phyloP scores from a whole-genome alignment of 2,888 invertebrate species.

The Lasioglossum marginatum region DNA sequence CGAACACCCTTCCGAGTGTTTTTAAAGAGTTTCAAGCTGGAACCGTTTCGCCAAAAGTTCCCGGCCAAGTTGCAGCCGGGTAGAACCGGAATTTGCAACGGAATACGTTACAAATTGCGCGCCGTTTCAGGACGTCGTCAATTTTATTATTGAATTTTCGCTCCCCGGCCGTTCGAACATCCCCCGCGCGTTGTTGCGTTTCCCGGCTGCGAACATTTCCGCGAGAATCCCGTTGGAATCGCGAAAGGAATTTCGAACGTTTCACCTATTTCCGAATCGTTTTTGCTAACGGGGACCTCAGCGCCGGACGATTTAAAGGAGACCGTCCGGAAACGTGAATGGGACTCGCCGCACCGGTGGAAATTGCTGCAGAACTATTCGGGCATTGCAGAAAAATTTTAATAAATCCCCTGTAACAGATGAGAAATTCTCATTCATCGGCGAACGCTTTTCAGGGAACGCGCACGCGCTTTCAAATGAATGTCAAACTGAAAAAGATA shows the following conservation, averaged over 20 bases:
- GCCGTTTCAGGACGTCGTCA: constrained; percentile 9
- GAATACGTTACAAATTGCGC: constrained; percentile 33
- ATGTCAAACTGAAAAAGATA: not conserved
- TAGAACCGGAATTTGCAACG: constrained; percentile 30
- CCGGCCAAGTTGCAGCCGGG: constrained; percentile 3
- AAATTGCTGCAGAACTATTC: not conserved
- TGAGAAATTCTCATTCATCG: not conserved
- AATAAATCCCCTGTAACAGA: not conserved
- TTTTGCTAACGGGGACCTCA: constrained; percentile 5
- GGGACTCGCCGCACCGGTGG: not conserved
- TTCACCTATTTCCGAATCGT: constrained; percentile 12
- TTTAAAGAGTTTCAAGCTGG: constrained; percentile 40
- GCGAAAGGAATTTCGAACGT: constrained; percentile 18
- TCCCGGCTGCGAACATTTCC: not conserved
- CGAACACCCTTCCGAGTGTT: constrained; percentile 49
- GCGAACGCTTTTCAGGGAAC: not conserved
- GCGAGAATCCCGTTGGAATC: not conserved
- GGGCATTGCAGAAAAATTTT: not conserved
- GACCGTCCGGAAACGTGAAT: not conserved
- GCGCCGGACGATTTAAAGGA: constrained; percentile 1
- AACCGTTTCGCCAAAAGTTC: constrained; percentile 3
- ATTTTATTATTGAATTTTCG: constrained; percentile 31
- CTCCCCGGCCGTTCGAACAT: not conserved
- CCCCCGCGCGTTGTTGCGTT: not conserved
- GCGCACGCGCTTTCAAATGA: not conserved